Evolutionary conservation across 2,797 vertebrate species (phyloP).

Genomic region (Allobates femoralis): DNA sequence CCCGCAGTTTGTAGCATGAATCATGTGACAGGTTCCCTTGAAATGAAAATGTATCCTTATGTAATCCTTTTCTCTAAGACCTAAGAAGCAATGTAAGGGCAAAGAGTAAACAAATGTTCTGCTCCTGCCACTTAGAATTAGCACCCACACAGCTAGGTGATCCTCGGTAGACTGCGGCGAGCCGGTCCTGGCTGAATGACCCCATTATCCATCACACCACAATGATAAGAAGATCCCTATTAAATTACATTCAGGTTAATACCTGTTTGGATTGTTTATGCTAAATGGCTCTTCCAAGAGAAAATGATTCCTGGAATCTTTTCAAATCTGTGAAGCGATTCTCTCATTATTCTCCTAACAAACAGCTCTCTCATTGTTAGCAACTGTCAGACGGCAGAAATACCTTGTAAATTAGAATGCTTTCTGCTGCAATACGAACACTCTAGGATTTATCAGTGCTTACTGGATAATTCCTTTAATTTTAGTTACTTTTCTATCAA

Average conservation of each 20-base stretch:
- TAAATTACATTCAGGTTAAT: conserved; percentile 71
- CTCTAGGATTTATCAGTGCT: not conserved
- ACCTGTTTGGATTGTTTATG: conserved; percentile 67
- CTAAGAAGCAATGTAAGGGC: not conserved
- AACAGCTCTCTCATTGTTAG: conserved; percentile 68
- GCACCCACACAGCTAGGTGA: conserved; percentile 20
- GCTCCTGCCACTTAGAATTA: conserved; percentile 33
- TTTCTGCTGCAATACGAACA: conserved; percentile 12
- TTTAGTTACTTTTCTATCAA: not conserved
- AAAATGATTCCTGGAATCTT: conserved; percentile 69
- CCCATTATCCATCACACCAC: conserved; percentile 67
- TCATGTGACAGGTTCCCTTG: no score
- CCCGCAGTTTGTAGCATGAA: no score
- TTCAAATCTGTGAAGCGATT: conserved; percentile 69
- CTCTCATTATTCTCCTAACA: conserved; percentile 66
- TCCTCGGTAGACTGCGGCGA: conserved; percentile 19
- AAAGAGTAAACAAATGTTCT: not conserved
- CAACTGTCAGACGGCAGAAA: conserved; percentile 69
- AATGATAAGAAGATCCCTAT: conserved; percentile 71
- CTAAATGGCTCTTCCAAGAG: conserved; percentile 68
- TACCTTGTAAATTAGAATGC: conserved; percentile 70
- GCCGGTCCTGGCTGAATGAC: conserved; percentile 64
- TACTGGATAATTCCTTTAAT: not conserved
- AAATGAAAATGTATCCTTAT: not conserved
- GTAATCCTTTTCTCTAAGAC: not conserved